Base-by-base conservation (phyloP, 1,140 invertebrate genomes). In the Drosophila grimshawi region DNA sequence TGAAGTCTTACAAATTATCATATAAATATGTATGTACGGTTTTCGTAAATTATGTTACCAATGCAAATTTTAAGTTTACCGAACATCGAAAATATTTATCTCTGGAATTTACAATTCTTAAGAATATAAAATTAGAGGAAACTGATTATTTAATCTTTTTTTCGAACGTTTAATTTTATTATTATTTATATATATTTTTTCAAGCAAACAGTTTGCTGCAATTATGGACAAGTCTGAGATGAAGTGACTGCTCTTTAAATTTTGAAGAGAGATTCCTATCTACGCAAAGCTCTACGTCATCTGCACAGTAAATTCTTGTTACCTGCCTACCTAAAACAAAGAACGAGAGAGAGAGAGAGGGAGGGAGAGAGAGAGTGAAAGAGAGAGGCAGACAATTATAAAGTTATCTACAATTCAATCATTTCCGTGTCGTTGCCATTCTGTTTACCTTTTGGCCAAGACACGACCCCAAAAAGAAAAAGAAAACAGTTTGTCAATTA, bases 401-500 rank as follows among this genome's bases (percentile, higher is more conserved):
- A 69, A 69, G 71, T 74, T 74, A 74, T 74, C 59, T 61, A 57
- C 53, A 60, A 56, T 56, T 63, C 32, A 78, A 64, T 69, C 72
- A 61, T 71, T 70, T 75, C 48, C 61, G 49, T 62, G 61, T 53
- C 65, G 51, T 57, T 45, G 55, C 65, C 65, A 61, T 51, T 69
- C 51, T 62, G 49, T 69, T 74, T 74, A 57, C 43, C 43, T 69
- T 69, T 73, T 33, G 43, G 39, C 48, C 39, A 45, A 60, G 53
- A 41, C 30, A 56, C 62, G 45, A 41, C 30, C 37, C 49, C 48
- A 30, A n/a, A 41, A 64, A 10, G 5, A 41, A n/a, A 4, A 3
- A n/a, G 4, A n/a, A 19, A 64, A 32, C 81, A 72, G 76, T 85
- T 83, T 85, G 81, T 80, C 81, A 78, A 78, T 81, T 86, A 85